phyloP scores from a whole-genome alignment of 2,888 invertebrate genomes.

The Rhingia rostrata region DNA sequence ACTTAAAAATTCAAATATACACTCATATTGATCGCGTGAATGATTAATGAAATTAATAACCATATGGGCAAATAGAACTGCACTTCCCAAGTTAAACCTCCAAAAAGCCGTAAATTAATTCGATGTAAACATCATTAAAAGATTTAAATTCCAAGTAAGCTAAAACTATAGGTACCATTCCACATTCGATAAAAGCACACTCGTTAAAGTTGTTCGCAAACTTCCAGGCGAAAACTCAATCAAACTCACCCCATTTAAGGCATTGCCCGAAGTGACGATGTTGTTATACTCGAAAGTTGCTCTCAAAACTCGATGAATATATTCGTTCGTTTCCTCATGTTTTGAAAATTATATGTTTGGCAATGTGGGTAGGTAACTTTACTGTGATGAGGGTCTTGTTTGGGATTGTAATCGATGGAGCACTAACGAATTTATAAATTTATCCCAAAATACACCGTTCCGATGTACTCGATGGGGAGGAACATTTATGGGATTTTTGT shows the following conservation, averaged over 20 bases:
- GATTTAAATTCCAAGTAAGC: background rate
- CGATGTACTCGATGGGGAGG: background rate
- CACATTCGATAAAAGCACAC: background rate
- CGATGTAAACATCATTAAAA: background rate
- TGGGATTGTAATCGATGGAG: conserved; percentile 39
- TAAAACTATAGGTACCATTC: background rate
- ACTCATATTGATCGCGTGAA: too few relatives aligned
- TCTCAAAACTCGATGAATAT: background rate
- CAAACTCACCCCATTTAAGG: too few relatives aligned
- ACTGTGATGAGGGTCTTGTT: conserved; percentile 30
- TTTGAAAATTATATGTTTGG: conserved; percentile 19
- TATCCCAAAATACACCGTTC: conserved; percentile 18
- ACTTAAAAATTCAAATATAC: background rate
- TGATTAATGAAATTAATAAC: background rate
- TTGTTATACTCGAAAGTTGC: background rate
- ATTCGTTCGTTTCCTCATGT: conserved; percentile 8
- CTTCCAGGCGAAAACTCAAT: background rate
- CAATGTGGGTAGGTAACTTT: conserved; percentile 22
- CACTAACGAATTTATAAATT: conserved; percentile 43
- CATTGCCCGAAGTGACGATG: too few relatives aligned
- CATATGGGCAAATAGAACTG: background rate
- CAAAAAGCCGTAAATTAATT: background rate
- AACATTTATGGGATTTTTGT: conserved; percentile 10
- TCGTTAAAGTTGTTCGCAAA: background rate
- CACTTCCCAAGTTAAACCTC: background rate